phyloP scores from a whole-genome alignment of 2,888 invertebrate species.

The Melinaea marsaeus region DNA sequence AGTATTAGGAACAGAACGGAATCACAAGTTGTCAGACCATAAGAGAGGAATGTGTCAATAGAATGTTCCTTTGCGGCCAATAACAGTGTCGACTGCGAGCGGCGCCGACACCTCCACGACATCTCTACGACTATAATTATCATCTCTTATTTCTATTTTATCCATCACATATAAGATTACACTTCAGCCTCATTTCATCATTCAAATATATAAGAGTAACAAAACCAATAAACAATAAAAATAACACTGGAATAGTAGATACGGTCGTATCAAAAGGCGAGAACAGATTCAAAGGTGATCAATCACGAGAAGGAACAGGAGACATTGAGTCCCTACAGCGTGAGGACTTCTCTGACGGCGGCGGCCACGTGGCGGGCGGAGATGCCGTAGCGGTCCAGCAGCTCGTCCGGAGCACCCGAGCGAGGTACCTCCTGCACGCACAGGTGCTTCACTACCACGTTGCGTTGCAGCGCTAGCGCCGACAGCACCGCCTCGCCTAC shows the following conservation, averaged over 20 bases:
- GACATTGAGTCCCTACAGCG: conserved; percentile 37
- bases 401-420: conserved; percentile 91
- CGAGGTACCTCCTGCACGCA: conserved; percentile 91
- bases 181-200: too few species aligned
- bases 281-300: too few species aligned
- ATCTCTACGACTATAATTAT: too few species aligned
- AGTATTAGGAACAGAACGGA: conserved; percentile 2
- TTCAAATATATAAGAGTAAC: too few species aligned
- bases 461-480: conserved; percentile 84
- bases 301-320: neutral
- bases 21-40: neutral
- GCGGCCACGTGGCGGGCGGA: conserved; percentile 87
- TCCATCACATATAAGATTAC: too few species aligned
- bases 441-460: conserved; percentile 85
- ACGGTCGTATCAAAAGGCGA: too few species aligned
- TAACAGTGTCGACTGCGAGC: too few species aligned
- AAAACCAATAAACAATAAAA: too few species aligned
- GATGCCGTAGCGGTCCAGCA: conserved; percentile 94
- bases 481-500: conserved; percentile 96
- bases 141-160: too few species aligned
- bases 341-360: conserved; percentile 82
- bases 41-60: neutral
- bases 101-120: too few species aligned
- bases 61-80: neutral
- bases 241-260: too few species aligned